Conservation (phyloP, 1,140 invertebrate species). For the Caenorhabditis brenneri region DNA sequence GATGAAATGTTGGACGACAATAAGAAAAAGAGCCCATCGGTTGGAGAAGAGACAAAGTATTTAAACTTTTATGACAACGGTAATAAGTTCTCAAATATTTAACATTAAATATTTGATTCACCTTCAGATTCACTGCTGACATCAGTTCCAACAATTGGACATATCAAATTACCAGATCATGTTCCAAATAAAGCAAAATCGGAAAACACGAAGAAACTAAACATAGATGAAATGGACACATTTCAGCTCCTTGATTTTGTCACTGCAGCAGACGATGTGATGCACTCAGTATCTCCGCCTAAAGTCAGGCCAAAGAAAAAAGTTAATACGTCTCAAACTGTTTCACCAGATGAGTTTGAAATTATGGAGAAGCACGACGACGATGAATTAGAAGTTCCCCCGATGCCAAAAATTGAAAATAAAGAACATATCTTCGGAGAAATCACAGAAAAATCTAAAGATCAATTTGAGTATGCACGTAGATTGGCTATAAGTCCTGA, state of each 20-base stretch:
- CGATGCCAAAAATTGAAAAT: background rate
- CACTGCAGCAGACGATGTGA: background rate
- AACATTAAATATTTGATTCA: background rate
- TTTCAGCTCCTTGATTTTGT: background rate
- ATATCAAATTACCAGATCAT: background rate
- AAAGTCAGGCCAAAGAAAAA: background rate
- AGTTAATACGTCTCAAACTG: too few species aligned
- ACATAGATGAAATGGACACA: background rate
- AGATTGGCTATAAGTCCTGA: background rate
- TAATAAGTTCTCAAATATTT: background rate
- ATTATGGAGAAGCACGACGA: background rate
- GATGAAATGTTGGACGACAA: conserved; percentile 33
- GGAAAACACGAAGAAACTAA: too few species aligned
- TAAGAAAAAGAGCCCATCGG: background rate
- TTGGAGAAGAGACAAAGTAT: background rate
- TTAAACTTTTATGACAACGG: conserved; percentile 5
- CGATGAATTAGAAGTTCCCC: background rate
- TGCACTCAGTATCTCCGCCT: background rate
- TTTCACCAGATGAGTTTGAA: background rate
- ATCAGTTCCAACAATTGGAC: background rate
- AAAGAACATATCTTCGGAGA: background rate
- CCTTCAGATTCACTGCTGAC: background rate
- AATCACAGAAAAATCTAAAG: background rate
- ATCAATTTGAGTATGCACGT: background rate
- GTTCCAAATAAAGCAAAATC: background rate